phyloP scores from a whole-genome alignment of 2,113 vertebrate genomes.

The Indicator maculatus region DNA sequence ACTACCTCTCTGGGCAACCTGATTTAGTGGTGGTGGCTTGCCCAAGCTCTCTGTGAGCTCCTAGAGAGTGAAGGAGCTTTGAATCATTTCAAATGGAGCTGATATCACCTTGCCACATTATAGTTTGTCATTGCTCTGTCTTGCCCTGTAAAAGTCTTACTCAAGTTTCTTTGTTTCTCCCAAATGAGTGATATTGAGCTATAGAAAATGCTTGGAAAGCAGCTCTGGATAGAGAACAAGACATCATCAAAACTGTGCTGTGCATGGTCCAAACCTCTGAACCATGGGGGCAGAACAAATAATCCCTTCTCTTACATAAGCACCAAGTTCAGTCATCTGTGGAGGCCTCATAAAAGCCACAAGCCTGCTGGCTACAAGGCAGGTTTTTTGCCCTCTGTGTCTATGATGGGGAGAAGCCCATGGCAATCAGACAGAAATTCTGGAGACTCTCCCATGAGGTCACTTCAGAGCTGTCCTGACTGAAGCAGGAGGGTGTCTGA shows the following conservation, averaged over 20 bases:
- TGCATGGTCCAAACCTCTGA: constrained; percentile 43
- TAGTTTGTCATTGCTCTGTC: constrained; percentile 44
- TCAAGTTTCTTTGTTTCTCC: constrained; percentile 49
- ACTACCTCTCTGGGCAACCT: no score
- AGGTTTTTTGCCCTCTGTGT: neutral
- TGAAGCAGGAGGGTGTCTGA: neutral
- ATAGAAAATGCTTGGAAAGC: constrained; percentile 32
- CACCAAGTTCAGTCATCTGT: constrained; percentile 41
- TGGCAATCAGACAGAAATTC: constrained; percentile 12
- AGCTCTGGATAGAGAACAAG: constrained; percentile 47
- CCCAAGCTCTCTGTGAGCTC: neutral
- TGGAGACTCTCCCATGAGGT: constrained; percentile 1
- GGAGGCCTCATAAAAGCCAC: constrained; percentile 19
- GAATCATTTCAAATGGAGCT: constrained; percentile 32
- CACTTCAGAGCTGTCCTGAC: neutral
- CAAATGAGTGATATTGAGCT: constrained; percentile 25
- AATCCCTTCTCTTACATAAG: constrained; percentile 8
- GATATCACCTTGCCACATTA: constrained; percentile 5
- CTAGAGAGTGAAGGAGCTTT: neutral
- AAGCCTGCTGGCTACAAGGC: neutral
- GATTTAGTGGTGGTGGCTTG: neutral
- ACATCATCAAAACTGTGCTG: constrained; percentile 4
- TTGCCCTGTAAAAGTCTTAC: constrained; percentile 42
- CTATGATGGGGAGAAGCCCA: neutral
- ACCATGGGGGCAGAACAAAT: constrained; percentile 24